phyloP scores from a whole-genome alignment of 1,140 invertebrate species.

The Tachypleus tridentatus region DNA sequence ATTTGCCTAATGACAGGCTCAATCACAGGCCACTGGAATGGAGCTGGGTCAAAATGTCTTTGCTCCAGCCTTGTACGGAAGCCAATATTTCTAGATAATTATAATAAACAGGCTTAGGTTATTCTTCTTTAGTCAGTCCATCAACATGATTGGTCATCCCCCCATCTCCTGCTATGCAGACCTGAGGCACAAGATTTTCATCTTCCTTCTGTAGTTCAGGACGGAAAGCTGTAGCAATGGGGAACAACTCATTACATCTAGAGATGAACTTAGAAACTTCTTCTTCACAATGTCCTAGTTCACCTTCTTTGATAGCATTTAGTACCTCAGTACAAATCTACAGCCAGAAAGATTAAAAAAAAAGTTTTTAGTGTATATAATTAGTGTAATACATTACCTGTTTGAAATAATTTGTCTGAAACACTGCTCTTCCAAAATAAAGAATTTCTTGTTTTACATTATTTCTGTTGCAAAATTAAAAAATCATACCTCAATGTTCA shows the following conservation, averaged over 20 bases:
- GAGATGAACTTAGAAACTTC: slow-evolving; percentile 52
- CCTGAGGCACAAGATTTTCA: slow-evolving; percentile 2
- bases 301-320: slow-evolving; percentile 56
- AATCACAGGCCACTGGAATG: too few species aligned
- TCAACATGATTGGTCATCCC: slow-evolving; percentile 20
- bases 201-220: slow-evolving; percentile 13
- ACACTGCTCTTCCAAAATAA: background rate
- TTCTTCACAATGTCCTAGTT: slow-evolving; percentile 59
- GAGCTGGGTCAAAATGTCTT: too few species aligned
- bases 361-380: too few species aligned
- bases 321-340: slow-evolving; percentile 65
- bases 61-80: too few species aligned
- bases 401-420: background rate
- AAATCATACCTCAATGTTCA: slow-evolving; percentile 37
- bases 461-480: background rate
- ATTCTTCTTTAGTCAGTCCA: slow-evolving; percentile 19
- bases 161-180: too few species aligned
- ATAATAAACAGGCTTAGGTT: background rate
- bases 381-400: background rate
- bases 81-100: too few species aligned
- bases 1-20: too few species aligned
- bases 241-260: slow-evolving; percentile 58
- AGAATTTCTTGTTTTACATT: background rate
- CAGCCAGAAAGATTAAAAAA: slow-evolving; percentile 27
- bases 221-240: slow-evolving; percentile 34